phyloP scores from a whole-genome alignment of 2,113 vertebrate genomes.

The Bettongia penicillata region DNA sequence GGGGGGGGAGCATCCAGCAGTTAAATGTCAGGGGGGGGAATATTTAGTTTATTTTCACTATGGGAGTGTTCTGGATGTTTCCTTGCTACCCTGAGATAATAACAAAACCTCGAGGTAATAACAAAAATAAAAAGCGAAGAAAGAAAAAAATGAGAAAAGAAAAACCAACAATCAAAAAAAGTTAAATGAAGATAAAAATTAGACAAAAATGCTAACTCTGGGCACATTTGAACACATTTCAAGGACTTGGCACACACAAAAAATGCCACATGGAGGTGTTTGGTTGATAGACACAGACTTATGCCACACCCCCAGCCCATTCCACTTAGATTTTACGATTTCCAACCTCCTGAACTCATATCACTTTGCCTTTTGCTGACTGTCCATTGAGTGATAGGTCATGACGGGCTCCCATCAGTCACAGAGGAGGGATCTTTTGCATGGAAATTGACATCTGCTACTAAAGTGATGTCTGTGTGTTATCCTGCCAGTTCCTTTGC shows the following conservation, averaged over 20 bases:
- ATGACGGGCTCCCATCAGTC: constrained; percentile 61
- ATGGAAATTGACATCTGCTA: not conserved
- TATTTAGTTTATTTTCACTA: constrained; percentile 68
- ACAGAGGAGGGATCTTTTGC: constrained; percentile 51
- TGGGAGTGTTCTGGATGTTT: constrained; percentile 59
- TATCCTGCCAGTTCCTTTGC: constrained; percentile 65
- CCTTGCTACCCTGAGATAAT: not conserved
- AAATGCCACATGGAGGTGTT: constrained; percentile 39
- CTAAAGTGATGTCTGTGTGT: constrained; percentile 66
- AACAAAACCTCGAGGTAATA: constrained; percentile 5
- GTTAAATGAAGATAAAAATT: constrained; percentile 61
- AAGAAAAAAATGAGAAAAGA: not conserved
- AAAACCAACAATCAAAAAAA: constrained; percentile 13
- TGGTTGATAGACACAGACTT: constrained; percentile 31
- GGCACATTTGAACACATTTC: constrained; percentile 58
- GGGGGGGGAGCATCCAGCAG: constrained; percentile 68
- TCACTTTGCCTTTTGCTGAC: constrained; percentile 77
- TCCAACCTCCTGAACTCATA: constrained; percentile 60
- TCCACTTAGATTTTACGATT: constrained; percentile 60
- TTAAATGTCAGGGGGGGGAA: constrained; percentile 41
- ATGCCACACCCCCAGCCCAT: not conserved
- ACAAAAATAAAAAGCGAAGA: not conserved
- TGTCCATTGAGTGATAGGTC: constrained; percentile 73
- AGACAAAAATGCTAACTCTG: constrained; percentile 56
- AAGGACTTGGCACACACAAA: constrained; percentile 49